Evolutionary conservation across 1,140 invertebrate species (phyloP).

Genomic region (Popillia japonica): DNA sequence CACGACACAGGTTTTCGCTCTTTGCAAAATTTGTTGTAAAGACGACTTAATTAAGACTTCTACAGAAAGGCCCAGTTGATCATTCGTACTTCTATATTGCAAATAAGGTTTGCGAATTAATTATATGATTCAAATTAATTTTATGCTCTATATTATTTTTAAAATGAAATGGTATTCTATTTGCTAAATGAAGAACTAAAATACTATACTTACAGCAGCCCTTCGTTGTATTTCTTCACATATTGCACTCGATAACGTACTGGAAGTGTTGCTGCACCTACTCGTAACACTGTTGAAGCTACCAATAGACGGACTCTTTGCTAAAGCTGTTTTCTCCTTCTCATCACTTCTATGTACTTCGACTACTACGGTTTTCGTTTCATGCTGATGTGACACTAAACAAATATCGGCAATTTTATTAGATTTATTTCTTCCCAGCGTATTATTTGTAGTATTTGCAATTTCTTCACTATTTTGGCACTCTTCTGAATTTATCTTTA

Average conservation of each 20-base stretch:
- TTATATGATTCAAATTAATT: no score
- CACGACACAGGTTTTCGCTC: no score
- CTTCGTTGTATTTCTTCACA: slow-evolving; percentile 71
- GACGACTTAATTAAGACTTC: no score
- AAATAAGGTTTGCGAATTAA: no score
- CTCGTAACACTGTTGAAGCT: slow-evolving; percentile 54
- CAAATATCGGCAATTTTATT: slow-evolving; percentile 52
- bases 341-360: slow-evolving; percentile 66
- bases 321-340: slow-evolving; percentile 49
- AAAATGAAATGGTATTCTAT: no score
- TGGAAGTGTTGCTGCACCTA: slow-evolving; percentile 51
- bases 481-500: slow-evolving; percentile 65
- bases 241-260: slow-evolving; percentile 66
- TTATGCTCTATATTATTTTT: no score
- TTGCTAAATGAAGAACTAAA: neutral
- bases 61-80: no score
- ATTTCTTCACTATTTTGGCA: slow-evolving; percentile 47
- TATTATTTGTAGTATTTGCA: slow-evolving; percentile 19
- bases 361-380: slow-evolving; percentile 69
- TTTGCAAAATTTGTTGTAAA: no score
- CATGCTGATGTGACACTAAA: slow-evolving; percentile 56
- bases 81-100: no score
- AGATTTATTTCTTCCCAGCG: slow-evolving; percentile 38
- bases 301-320: slow-evolving; percentile 54
- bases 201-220: slow-evolving; percentile 65